Evolutionary conservation across 2,797 vertebrate genomes (phyloP), one percentile per base, ranked within the genome.

Genomic region (Oceanodroma leucorhoa): DNA sequence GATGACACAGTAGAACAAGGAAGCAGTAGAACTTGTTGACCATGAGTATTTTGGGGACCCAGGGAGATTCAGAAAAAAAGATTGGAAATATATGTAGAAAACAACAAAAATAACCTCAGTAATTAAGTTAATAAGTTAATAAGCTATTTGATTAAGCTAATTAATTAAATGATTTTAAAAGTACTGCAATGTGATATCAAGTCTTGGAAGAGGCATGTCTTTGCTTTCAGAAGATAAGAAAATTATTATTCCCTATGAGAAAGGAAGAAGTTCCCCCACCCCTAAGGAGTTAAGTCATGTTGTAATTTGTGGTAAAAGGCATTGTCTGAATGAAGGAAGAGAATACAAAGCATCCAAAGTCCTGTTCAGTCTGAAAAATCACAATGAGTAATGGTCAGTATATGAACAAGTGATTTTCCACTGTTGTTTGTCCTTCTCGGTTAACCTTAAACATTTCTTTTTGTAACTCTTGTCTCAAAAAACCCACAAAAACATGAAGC

Each of bases 151-250:
- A 41, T 48, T 24, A 13, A 78, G 6, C 14, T 75, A 54, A 81
- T 58, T 81, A 41, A 69, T 57, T 2, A 34, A 67, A 69, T 29
- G 6, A 11, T 38, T 78, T 91, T 46, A 11, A 22, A 76, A 71
- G 22, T 36, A 12, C n/a, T 75, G 24, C 81, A 36, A 0, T 6
- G 11, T 40, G 71, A 51, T 54, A 36, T 1, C 10, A n/a, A 61
- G 38, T 22, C 20, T 79, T 51, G 32, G 32, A 60, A 82, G 29
- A 65, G 3, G 2, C 0, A 0, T 6, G 3, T 20, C 27, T 79
- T 81, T 81, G 13, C 10, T 70, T 87, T 76, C 48, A 64, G 48
- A 66, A 29, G 73, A 50, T 17, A 54, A n/a, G 9, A 6, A 20
- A 64, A 64, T 41, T 14, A 6, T 51, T 23, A 19, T 29, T 51